Percentiles rank a stretch among this genome's conserved stretches.
Evolutionary conservation across 2,113 vertebrate genomes (phyloP).

Genomic region (Caranx ignobilis): DNA sequence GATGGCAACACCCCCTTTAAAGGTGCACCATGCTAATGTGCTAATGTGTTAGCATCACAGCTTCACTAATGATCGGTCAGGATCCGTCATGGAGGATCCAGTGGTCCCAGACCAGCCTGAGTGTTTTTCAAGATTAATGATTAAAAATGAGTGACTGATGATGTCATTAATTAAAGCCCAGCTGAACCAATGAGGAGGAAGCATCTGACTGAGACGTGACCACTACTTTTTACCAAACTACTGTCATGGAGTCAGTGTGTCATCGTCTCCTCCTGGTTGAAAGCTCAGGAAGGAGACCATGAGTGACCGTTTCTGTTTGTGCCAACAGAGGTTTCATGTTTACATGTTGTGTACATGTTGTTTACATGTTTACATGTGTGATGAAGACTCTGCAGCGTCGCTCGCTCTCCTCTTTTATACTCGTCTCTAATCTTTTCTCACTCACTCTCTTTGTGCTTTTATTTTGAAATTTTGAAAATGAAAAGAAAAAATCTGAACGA

Average conservation of each 20-base stretch:
- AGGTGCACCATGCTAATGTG: no score
- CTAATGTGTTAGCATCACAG: no score
- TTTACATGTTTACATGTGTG: background rate
- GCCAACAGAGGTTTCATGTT: constrained; percentile 27
- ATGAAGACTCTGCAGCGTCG: background rate
- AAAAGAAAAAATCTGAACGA: constrained; percentile 17
- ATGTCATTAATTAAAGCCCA: background rate
- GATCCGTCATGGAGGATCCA: no score
- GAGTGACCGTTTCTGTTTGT: background rate
- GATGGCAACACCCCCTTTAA: no score
- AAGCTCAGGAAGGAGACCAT: no score
- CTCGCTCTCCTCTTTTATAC: constrained; percentile 16
- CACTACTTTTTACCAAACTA: background rate
- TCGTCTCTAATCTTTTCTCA: constrained; percentile 27
- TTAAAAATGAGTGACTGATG: background rate
- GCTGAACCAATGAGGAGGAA: no score
- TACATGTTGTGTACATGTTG: constrained; percentile 12
- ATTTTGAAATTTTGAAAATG: constrained; percentile 14
- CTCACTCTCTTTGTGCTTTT: constrained; percentile 25
- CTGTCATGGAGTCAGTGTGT: background rate
- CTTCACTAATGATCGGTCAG: no score
- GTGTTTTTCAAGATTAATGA: no score
- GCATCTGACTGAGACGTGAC: background rate
- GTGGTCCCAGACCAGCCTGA: no score
- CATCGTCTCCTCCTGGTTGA: no score